These are phyloP conservation scores for Drosophila paramelanica DNA, from an alignment of 2,888 invertebrate species.

Conservation along the genomic window DNA sequence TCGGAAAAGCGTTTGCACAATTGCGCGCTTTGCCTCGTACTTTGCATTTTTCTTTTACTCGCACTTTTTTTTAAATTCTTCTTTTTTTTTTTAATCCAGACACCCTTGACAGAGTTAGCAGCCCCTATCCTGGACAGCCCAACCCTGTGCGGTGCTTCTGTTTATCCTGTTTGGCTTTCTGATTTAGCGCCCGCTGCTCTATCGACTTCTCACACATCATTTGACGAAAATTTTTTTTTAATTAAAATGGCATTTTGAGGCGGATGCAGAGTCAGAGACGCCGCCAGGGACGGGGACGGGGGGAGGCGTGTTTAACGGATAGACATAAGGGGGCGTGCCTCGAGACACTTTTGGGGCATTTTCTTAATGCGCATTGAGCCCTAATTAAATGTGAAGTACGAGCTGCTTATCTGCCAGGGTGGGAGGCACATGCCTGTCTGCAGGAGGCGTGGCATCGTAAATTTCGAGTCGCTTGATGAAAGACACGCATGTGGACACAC, in stretches of 20 bases:
- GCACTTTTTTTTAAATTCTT: not conserved
- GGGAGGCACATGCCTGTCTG: not conserved
- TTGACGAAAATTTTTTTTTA: conserved; percentile 67
- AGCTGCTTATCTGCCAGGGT: conserved; percentile 50
- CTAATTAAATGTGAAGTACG: conserved; percentile 73
- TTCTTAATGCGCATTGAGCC: conserved; percentile 72
- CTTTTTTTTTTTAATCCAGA: conserved; percentile 15
- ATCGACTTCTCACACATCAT: conserved; percentile 80
- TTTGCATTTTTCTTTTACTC: conserved; percentile 46
- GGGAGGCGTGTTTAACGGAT: no score
- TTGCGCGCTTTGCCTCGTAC: conserved; percentile 33
- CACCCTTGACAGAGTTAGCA: conserved; percentile 57
- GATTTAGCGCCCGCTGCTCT: conserved; percentile 73
- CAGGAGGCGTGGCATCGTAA: conserved; percentile 51
- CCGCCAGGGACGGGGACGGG: not conserved
- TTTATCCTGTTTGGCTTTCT: conserved; percentile 73
- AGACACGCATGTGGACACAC: conserved; percentile 30
- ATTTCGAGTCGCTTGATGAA: conserved; percentile 53
- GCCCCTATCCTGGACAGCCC: conserved; percentile 3
- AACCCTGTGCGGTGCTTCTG: conserved; percentile 1
- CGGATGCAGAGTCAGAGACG: conserved; percentile 25
- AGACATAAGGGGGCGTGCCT: conserved; percentile 60
- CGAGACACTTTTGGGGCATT: conserved; percentile 60
- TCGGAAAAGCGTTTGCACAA: conserved; percentile 55
- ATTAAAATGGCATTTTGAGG: conserved; percentile 76